Percentiles rank a stretch among this genome's conserved stretches.
Conservation (phyloP, 2,797 vertebrate species). For the Danionella dracula region DNA sequence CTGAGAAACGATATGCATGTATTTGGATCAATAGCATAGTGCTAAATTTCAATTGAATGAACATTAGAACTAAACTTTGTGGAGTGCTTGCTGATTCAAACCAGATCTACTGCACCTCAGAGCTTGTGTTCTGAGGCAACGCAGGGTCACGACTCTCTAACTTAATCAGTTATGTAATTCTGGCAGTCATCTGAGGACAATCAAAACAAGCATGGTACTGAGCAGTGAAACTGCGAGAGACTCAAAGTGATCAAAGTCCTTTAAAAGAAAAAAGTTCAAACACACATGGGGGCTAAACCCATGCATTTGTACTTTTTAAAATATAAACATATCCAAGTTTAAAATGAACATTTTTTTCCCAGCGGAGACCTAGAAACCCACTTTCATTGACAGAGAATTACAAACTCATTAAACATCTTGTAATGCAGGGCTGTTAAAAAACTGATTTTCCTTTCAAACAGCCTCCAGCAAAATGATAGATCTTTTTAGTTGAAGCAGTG, state of each 20-base stretch:
- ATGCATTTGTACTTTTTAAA: no score
- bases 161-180: constrained; percentile 9
- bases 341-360: constrained; percentile 12
- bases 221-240: not conserved
- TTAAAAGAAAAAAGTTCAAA: not conserved
- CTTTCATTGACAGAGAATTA: constrained; percentile 53
- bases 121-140: constrained; percentile 12
- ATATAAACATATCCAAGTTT: constrained; percentile 43
- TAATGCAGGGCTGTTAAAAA: constrained; percentile 56
- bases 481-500: constrained; percentile 50
- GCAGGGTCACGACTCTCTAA: constrained; percentile 11
- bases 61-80: not conserved
- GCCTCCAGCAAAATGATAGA: constrained; percentile 51
- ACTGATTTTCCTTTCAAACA: constrained; percentile 32
- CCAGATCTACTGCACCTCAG: constrained; percentile 9
- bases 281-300: no score
- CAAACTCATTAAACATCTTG: constrained; percentile 66
- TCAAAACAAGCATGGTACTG: constrained; percentile 10
- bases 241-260: constrained; percentile 13
- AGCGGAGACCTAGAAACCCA: constrained; percentile 68
- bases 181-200: constrained; percentile 12
- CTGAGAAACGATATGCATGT: no score
- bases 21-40: no score
- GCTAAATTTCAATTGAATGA: not conserved
- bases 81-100: constrained; percentile 8